Evolutionary conservation across 2,113 vertebrate genomes (phyloP).

Genomic region (Phoenicopterus ruber): DNA sequence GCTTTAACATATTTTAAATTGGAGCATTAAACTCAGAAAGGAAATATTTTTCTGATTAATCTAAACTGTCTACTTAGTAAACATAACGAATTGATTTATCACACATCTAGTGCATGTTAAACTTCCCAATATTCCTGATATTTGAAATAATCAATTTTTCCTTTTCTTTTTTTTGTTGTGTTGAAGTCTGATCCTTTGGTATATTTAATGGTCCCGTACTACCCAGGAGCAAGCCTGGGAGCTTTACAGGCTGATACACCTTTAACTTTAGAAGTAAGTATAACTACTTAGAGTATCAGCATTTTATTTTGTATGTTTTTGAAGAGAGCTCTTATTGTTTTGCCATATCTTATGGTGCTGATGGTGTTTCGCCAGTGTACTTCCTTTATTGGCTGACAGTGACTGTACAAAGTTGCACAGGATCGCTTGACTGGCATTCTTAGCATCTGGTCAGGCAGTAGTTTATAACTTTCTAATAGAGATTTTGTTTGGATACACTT

Average conservation of each 20-base stretch:
- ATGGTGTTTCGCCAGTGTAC: neutral
- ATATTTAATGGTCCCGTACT: conserved; percentile 83
- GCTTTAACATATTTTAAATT: neutral
- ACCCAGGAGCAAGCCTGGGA: conserved; percentile 70
- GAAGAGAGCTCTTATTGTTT: neutral
- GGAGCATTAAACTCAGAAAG: neutral
- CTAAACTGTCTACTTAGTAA: neutral
- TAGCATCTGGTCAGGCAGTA: neutral
- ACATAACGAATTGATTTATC: neutral
- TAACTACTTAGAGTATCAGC: neutral
- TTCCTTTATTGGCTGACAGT: neutral
- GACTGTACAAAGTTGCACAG: neutral
- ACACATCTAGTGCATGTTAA: neutral
- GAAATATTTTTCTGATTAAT: neutral
- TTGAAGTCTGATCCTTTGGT: conserved; percentile 78
- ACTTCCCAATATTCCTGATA: neutral
- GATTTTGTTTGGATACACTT: neutral
- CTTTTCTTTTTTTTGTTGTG: neutral
- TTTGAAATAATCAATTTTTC: neutral
- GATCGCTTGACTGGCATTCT: neutral
- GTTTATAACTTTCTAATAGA: neutral
- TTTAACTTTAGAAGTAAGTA: conserved; percentile 76
- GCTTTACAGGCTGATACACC: conserved; percentile 70
- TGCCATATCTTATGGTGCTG: neutral
- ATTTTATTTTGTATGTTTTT: neutral